Conservation (phyloP, 2,797 vertebrate species). For the Tarsius wallacei region DNA sequence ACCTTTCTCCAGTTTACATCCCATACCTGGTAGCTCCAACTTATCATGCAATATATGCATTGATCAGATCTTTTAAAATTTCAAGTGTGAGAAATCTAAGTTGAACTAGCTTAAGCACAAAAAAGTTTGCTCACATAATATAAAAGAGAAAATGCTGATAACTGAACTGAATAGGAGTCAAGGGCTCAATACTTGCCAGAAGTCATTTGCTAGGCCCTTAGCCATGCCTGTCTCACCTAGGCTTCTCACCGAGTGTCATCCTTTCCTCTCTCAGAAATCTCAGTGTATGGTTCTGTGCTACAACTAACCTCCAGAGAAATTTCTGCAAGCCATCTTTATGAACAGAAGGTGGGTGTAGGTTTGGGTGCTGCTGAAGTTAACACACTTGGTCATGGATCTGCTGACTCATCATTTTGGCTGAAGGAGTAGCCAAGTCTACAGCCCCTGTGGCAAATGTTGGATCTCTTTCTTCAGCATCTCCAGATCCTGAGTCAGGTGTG, state of each 20-base stretch:
- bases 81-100: slow-evolving; percentile 23
- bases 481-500: neutral
- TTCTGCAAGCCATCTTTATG: neutral
- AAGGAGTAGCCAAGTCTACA: accelerated
- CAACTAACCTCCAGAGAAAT: neutral
- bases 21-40: neutral
- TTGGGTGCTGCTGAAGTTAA: neutral
- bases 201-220: neutral
- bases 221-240: neutral
- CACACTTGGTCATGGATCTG: accelerated
- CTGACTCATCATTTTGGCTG: neutral
- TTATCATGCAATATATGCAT: neutral
- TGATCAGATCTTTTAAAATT: slow-evolving; percentile 38
- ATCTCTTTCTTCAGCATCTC: neutral
- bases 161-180: neutral
- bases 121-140: neutral
- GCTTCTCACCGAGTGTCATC: neutral
- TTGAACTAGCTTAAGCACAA: neutral
- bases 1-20: neutral
- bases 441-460: neutral
- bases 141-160: neutral
- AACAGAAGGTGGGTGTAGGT: neutral
- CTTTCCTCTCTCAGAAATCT: neutral
- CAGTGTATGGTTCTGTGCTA: neutral
- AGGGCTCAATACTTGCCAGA: neutral